phyloP scores from a whole-genome alignment of 2,888 invertebrate genomes.

The Neria commutata region DNA sequence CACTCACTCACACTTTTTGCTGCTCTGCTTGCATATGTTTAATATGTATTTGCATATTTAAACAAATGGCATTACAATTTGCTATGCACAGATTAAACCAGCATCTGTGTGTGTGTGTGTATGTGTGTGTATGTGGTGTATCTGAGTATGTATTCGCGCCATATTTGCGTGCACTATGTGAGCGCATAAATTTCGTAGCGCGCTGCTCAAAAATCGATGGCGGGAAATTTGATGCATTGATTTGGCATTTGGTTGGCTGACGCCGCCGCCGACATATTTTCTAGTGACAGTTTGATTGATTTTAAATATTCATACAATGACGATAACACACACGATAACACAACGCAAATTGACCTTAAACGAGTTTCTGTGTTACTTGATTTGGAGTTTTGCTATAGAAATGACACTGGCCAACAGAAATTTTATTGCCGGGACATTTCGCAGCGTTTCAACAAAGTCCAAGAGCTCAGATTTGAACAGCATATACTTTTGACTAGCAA shows the following conservation, averaged over 20 bases:
- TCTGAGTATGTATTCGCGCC: background rate
- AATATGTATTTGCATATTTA: too few relatives aligned
- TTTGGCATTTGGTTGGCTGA: background rate
- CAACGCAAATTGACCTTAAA: too few relatives aligned
- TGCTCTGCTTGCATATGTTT: background rate
- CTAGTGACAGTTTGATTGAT: background rate
- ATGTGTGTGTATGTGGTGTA: background rate
- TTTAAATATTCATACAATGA: background rate
- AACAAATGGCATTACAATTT: too few relatives aligned
- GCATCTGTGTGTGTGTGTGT: background rate
- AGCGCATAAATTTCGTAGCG: background rate
- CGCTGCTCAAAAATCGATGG: background rate
- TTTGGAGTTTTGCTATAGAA: too few relatives aligned
- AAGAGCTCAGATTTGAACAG: too few relatives aligned
- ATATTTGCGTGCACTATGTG: too few relatives aligned
- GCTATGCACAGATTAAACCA: background rate
- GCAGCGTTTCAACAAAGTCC: too few relatives aligned
- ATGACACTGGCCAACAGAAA: too few relatives aligned
- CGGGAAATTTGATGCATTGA: background rate
- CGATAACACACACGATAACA: too few relatives aligned
- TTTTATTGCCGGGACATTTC: too few relatives aligned
- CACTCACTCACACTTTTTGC: background rate
- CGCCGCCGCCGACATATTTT: background rate
- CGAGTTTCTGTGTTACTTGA: too few relatives aligned
- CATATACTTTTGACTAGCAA: too few relatives aligned